Evolutionary conservation across 2,113 vertebrate species (phyloP).

Genomic region (Tetraodon nigroviridis): DNA sequence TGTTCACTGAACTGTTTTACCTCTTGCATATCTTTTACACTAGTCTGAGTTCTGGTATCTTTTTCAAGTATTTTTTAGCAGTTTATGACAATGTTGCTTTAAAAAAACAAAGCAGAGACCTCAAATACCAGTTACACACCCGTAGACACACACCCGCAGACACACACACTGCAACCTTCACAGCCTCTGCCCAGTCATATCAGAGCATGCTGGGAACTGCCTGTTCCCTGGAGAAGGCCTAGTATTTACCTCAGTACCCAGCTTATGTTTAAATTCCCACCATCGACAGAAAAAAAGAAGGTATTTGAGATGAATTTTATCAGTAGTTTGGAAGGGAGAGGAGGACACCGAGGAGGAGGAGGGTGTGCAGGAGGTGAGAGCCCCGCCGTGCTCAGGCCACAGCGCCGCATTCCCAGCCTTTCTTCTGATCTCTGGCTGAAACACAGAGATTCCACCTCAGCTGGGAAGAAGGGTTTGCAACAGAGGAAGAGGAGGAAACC

Average conservation of each 20-base stretch:
- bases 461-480: not conserved
- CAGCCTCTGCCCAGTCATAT: conserved; percentile 43
- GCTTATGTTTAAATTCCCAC: conserved; percentile 65
- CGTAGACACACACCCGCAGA: not conserved
- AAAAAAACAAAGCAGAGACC: too few relatives aligned
- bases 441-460: not conserved
- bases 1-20: too few relatives aligned
- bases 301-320: conserved; percentile 65
- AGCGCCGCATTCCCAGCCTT: too few relatives aligned
- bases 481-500: conserved; percentile 1
- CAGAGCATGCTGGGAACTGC: conserved; percentile 58
- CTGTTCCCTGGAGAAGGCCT: conserved; percentile 69
- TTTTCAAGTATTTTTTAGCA: not conserved
- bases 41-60: too few relatives aligned
- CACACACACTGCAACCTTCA: conserved; percentile 35
- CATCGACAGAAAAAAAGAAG: conserved; percentile 40
- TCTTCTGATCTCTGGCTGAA: too few relatives aligned
- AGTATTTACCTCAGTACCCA: conserved; percentile 29
- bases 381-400: too few relatives aligned
- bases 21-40: too few relatives aligned
- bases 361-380: not conserved
- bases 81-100: conserved; percentile 9
- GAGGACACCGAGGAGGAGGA: not conserved
- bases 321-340: conserved; percentile 22
- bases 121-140: not conserved